Evolutionary conservation across 2,113 vertebrate genomes (phyloP).

Genomic region (Plotosus lineatus): DNA sequence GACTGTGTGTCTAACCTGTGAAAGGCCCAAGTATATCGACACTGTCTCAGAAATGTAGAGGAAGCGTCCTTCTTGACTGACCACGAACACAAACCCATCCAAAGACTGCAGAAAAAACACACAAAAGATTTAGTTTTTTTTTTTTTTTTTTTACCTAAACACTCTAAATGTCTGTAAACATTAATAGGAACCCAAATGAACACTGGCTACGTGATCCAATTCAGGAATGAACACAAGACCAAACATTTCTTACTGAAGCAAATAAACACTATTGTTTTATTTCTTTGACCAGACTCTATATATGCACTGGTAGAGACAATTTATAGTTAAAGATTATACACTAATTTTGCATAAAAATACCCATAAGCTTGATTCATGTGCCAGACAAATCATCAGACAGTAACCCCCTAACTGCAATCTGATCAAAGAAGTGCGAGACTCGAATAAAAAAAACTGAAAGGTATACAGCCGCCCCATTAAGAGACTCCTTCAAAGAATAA

Average conservation of each 20-base stretch:
- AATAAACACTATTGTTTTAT: neutral
- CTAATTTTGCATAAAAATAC: constrained; percentile 12
- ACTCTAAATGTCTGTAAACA: neutral
- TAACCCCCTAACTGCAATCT: constrained; percentile 26
- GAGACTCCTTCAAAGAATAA: constrained; percentile 73
- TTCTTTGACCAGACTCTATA: constrained; percentile 10
- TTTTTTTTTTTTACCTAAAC: neutral
- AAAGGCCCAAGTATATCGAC: constrained; percentile 90
- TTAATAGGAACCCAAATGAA: neutral
- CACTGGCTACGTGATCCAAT: neutral
- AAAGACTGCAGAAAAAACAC: constrained; percentile 75
- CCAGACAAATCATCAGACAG: constrained; percentile 26
- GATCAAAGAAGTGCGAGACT: constrained; percentile 56
- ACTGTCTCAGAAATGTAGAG: constrained; percentile 93
- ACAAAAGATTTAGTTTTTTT: neutral
- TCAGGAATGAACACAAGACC: neutral
- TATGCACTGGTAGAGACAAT: neutral
- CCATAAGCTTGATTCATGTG: constrained; percentile 10
- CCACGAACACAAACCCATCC: constrained; percentile 89
- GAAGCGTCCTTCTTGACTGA: constrained; percentile 88
- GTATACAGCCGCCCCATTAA: constrained; percentile 75
- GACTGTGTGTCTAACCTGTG: constrained; percentile 78
- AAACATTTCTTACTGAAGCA: neutral
- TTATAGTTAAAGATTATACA: constrained; percentile 15
- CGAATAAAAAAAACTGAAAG: constrained; percentile 75